Conservation (phyloP, 64 coral and sea anemone species). For the Orbicella faveolata region DNA sequence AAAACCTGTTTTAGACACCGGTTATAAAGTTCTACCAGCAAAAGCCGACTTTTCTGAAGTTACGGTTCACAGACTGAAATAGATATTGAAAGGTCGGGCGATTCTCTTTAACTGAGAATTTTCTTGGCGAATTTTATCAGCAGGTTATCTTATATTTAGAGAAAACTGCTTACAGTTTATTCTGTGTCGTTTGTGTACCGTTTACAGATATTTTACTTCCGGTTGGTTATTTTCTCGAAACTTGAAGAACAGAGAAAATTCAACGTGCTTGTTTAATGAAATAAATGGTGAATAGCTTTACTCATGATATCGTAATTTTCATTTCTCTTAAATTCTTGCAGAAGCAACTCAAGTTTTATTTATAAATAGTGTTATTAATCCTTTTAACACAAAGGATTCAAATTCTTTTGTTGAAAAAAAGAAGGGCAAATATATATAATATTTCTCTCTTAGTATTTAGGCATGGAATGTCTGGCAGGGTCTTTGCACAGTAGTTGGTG, state of each 20-base stretch:
- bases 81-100: not conserved
- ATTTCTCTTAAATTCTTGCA: not conserved
- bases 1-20: not conserved
- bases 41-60: not conserved
- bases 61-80: not conserved
- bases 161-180: not conserved
- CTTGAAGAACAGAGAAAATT: not conserved
- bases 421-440: not conserved
- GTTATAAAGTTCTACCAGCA: not conserved
- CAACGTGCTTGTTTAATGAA: not conserved
- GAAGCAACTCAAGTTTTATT: not conserved
- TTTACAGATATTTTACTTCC: conserved; percentile 23
- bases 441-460: not conserved
- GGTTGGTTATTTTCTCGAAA: not conserved
- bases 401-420: not conserved
- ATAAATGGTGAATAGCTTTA: not conserved
- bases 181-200: not conserved
- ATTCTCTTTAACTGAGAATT: not conserved
- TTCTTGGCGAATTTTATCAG: not conserved
- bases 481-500: too few relatives aligned
- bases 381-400: not conserved
- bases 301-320: not conserved
- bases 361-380: not conserved
- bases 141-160: not conserved
- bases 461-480: not conserved